phyloP scores from a whole-genome alignment of 2,797 vertebrate species.

The Parambassis ranga region DNA sequence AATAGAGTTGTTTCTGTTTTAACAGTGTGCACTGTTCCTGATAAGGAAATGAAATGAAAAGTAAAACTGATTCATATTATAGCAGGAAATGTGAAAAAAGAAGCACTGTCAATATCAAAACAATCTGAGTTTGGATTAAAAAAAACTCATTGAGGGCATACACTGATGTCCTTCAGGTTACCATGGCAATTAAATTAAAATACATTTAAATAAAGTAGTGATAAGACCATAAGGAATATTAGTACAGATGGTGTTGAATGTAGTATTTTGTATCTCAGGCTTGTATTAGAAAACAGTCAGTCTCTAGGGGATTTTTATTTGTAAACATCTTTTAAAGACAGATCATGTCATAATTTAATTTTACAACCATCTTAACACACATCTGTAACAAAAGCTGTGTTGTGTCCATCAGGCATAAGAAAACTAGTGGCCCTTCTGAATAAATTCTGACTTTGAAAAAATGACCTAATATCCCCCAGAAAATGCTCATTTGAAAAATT shows the following conservation, averaged over 20 bases:
- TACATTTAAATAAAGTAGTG: slow-evolving; percentile 71
- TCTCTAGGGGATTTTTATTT: slow-evolving; percentile 63
- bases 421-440: slow-evolving; percentile 65
- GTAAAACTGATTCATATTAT: slow-evolving; percentile 48
- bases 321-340: slow-evolving; percentile 71
- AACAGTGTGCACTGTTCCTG: no score
- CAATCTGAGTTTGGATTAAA: slow-evolving; percentile 47
- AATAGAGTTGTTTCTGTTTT: slow-evolving; percentile 26
- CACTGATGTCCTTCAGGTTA: slow-evolving; percentile 58
- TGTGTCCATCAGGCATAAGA: slow-evolving; percentile 31
- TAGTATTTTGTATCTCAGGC: slow-evolving; percentile 74
- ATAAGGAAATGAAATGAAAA: no score
- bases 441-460: slow-evolving; percentile 35
- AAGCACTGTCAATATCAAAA: slow-evolving; percentile 53
- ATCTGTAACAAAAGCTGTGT: slow-evolving; percentile 45
- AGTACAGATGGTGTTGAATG: slow-evolving; percentile 36
- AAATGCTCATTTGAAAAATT: slow-evolving; percentile 23
- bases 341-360: no score
- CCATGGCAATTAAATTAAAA: slow-evolving; percentile 60
- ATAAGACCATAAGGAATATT: slow-evolving; percentile 50
- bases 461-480: slow-evolving; percentile 18
- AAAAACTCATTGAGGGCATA: slow-evolving; percentile 44
- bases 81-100: slow-evolving; percentile 50
- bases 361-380: slow-evolving; percentile 13
- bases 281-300: slow-evolving; percentile 63